A percentile compares a stretch with the other conserved stretches of the same genome.
phyloP scores from a whole-genome alignment of 2,797 vertebrate species.

The Notolabrus celidotus region DNA sequence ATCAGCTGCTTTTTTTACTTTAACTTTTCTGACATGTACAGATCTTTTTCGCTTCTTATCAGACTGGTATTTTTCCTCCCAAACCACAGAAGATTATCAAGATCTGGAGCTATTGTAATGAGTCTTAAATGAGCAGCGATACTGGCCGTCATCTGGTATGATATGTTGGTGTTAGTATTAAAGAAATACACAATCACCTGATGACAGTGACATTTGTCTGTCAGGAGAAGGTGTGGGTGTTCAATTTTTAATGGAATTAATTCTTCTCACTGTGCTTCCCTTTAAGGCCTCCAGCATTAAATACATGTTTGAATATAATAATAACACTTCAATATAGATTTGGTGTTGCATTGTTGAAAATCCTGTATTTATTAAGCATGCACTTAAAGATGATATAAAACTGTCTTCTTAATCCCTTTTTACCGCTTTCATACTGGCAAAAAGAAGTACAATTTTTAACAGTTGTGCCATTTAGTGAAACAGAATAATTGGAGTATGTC shows the following conservation, averaged over 20 bases:
- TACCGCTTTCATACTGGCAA: too few species aligned
- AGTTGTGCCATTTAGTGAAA: conserved; percentile 4
- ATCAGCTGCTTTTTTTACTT: background rate
- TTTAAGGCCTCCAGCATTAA: background rate
- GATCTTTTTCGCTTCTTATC: too few species aligned
- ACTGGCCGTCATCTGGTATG: too few species aligned
- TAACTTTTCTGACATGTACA: too few species aligned
- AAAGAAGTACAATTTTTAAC: background rate
- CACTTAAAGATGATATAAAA: too few species aligned
- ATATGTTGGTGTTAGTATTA: too few species aligned
- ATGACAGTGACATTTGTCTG: background rate
- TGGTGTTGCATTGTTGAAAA: conserved; percentile 1
- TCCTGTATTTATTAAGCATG: background rate
- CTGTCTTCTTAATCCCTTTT: too few species aligned
- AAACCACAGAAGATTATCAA: too few species aligned
- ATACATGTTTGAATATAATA: background rate
- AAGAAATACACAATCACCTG: background rate
- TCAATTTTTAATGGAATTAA: background rate
- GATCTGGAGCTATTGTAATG: too few species aligned
- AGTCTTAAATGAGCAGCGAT: too few species aligned
- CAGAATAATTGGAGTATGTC: too few species aligned
- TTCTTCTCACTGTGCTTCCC: background rate
- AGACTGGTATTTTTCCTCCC: too few species aligned
- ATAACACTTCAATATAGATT: conserved; percentile 1
- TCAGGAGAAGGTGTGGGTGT: background rate